phyloP scores from a whole-genome alignment of 2,888 invertebrate genomes.

The Itoplectis maculator region DNA sequence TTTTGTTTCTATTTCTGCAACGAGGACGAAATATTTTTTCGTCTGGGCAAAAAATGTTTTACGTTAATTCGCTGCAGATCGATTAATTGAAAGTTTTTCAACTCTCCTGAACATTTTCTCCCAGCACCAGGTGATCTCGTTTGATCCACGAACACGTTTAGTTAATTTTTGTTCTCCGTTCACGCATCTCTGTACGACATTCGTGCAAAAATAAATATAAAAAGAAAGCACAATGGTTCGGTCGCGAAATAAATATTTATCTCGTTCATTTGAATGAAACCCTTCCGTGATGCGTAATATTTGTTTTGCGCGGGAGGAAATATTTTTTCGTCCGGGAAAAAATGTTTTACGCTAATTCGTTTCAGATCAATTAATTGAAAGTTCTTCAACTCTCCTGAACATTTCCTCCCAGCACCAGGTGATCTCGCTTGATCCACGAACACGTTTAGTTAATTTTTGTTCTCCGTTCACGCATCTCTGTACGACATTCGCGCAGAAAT shows the following conservation, averaged over 20 bases:
- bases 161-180: neutral
- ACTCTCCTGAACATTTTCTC: neutral
- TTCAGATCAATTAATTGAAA: neutral
- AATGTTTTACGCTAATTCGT: neutral
- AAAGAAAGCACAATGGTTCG: neutral
- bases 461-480: neutral
- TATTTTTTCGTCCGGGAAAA: neutral
- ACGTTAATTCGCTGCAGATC: neutral
- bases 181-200: neutral
- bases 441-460: neutral
- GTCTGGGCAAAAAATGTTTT: neutral
- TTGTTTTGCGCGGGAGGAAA: neutral
- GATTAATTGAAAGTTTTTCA: neutral
- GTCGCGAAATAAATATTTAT: neutral
- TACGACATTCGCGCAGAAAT: neutral
- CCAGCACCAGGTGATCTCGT: too few relatives aligned
- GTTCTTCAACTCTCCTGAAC: neutral
- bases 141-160: neutral
- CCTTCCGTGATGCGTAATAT: neutral
- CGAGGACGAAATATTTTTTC: neutral
- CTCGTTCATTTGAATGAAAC: neutral
- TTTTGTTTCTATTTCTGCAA: neutral
- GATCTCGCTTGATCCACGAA: neutral
- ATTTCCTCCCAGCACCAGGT: too few relatives aligned
- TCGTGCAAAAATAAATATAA: neutral